Conservation (phyloP, 1,140 invertebrate species). For the Macrotrachela quadricornifera region DNA sequence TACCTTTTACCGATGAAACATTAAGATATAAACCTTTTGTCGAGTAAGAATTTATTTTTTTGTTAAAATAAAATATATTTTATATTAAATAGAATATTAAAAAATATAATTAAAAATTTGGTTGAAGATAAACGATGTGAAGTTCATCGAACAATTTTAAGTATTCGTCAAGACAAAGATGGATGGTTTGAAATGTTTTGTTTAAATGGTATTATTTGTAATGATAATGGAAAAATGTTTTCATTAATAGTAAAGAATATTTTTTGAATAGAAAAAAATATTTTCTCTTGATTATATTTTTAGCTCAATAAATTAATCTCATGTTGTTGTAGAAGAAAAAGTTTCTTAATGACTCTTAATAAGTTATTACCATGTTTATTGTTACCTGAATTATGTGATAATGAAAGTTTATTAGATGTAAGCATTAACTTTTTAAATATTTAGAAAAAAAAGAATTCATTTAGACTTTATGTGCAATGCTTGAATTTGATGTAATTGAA, state of each 20-base stretch:
- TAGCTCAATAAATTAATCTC: conserved; percentile 47
- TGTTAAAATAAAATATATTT: not conserved
- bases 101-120: conserved; percentile 36
- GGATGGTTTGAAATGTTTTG: conserved; percentile 54
- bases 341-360: conserved; percentile 46
- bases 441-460: not conserved
- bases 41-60: conserved; percentile 19
- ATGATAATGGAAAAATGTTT: conserved; percentile 51
- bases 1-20: conserved; percentile 52
- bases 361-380: conserved; percentile 50
- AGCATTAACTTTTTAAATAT: not conserved
- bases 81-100: conserved; percentile 9
- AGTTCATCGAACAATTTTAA: conserved; percentile 51
- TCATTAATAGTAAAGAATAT: conserved; percentile 45
- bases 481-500: conserved; percentile 51
- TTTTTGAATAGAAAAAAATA: not conserved
- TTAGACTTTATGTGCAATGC: conserved; percentile 50
- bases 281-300: conserved; percentile 1
- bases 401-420: conserved; percentile 33
- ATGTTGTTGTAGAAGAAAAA: conserved; percentile 56
- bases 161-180: conserved; percentile 48
- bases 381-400: conserved; percentile 48
- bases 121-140: conserved; percentile 45
- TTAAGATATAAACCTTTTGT: conserved; percentile 36
- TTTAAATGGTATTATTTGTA: conserved; percentile 45